Percentiles rank a stretch among this genome's conserved stretches.
Conservation (phyloP, 2,797 vertebrate genomes). For the Eospalax fontanierii region DNA sequence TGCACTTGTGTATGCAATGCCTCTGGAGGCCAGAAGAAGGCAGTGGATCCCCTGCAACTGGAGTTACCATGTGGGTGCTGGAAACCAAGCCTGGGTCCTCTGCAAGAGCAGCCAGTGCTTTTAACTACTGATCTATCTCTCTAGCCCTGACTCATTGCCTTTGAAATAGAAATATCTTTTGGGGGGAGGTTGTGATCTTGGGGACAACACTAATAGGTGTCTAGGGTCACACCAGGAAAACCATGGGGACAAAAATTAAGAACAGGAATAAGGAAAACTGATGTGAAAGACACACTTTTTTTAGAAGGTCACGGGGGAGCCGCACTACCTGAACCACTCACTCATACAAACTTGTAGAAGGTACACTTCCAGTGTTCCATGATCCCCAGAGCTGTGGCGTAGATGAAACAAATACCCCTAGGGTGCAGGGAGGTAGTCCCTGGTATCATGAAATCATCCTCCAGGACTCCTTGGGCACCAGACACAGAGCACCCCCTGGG, state of each 20-base stretch:
- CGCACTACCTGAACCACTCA: background rate
- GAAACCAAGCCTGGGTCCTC: no score
- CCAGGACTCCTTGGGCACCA: background rate
- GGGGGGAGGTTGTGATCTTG: background rate
- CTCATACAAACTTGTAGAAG: background rate
- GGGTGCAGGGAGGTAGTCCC: background rate
- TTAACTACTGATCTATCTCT: no score
- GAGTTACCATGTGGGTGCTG: no score
- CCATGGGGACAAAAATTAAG: background rate
- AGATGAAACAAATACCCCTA: background rate
- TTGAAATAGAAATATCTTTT: background rate
- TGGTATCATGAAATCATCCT: accelerated
- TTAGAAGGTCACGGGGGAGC: background rate
- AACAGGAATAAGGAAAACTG: background rate
- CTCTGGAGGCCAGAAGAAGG: no score
- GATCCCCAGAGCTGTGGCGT: background rate
- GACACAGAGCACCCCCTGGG: background rate
- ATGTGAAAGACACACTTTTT: background rate
- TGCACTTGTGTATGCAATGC: no score
- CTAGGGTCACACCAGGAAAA: background rate
- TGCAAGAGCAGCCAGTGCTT: no score
- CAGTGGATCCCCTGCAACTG: no score
- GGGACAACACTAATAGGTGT: background rate
- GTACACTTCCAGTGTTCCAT: background rate
- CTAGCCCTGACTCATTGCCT: background rate